Percentiles rank a stretch among this genome's conserved stretches.
Evolutionary conservation across 2,113 vertebrate genomes (phyloP).

Genomic region (Trichechus manatus): DNA sequence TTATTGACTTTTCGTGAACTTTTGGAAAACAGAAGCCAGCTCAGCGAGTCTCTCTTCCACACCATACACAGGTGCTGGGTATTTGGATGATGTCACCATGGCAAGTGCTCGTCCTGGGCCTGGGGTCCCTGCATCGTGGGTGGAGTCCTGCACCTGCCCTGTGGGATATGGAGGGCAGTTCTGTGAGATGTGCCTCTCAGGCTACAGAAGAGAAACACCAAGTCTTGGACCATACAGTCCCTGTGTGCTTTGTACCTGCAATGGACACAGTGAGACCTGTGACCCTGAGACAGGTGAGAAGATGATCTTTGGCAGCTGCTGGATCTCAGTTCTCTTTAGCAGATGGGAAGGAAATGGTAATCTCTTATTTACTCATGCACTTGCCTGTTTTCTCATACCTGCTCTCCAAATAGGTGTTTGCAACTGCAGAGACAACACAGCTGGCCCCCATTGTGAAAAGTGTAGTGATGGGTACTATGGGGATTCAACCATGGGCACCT

Average conservation of each 20-base stretch:
- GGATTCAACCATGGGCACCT: conserved; percentile 91
- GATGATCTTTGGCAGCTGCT: not conserved
- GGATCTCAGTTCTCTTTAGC: not conserved
- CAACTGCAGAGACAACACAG: conserved; percentile 94
- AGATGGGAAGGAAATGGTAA: not conserved
- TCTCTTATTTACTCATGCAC: not conserved
- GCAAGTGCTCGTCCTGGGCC: conserved; percentile 90
- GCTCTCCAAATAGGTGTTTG: conserved; percentile 90
- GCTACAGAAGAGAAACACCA: conserved; percentile 92
- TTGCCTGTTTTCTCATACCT: not conserved
- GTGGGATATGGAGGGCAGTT: conserved; percentile 95
- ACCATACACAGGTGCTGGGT: conserved; percentile 91
- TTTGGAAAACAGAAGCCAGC: not conserved
- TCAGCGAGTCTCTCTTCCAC: not conserved
- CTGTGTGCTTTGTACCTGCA: conserved; percentile 95
- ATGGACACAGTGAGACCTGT: conserved; percentile 95
- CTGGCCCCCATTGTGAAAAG: conserved; percentile 94
- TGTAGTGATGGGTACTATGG: conserved; percentile 96
- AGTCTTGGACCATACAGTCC: conserved; percentile 92
- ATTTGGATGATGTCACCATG: conserved; percentile 94
- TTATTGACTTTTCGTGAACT: not conserved
- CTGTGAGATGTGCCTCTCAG: conserved; percentile 93
- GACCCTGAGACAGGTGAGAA: conserved; percentile 91
- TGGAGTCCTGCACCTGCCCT: conserved; percentile 96
- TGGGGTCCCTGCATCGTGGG: conserved; percentile 92